Conservation (phyloP, 2,888 invertebrate species). For the Drosophila incognita region DNA sequence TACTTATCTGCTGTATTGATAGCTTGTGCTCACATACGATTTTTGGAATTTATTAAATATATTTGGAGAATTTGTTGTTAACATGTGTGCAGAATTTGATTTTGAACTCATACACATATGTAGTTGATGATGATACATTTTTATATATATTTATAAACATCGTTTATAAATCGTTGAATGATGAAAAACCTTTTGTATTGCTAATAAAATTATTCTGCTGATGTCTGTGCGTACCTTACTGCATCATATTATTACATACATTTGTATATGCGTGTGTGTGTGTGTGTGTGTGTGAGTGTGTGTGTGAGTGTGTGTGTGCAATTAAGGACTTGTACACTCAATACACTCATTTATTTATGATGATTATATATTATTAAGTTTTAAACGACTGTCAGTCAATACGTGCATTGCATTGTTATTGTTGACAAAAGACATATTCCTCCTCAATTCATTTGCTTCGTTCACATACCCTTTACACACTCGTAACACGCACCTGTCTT, state of each 20-base stretch:
- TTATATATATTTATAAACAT: background rate
- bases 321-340: conserved; percentile 16
- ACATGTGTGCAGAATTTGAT: background rate
- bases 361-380: conserved; percentile 22
- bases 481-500: conserved; percentile 15
- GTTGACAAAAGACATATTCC: conserved; percentile 11
- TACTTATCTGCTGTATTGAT: background rate
- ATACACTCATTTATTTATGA: conserved; percentile 17
- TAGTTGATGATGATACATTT: background rate
- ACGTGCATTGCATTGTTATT: conserved; percentile 1
- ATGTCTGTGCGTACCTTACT: background rate
- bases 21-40: background rate
- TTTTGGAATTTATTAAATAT: background rate
- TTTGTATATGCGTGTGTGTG: background rate
- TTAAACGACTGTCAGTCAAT: background rate
- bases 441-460: conserved; percentile 11
- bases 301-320: background rate
- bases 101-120: background rate
- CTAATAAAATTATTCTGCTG: background rate
- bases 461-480: conserved; percentile 9
- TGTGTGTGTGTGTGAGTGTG: background rate
- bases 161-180: background rate
- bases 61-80: background rate
- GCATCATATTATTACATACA: background rate
- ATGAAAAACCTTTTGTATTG: background rate